Conservation (phyloP, 2,888 invertebrate species). For the Celastrina argiolus region DNA sequence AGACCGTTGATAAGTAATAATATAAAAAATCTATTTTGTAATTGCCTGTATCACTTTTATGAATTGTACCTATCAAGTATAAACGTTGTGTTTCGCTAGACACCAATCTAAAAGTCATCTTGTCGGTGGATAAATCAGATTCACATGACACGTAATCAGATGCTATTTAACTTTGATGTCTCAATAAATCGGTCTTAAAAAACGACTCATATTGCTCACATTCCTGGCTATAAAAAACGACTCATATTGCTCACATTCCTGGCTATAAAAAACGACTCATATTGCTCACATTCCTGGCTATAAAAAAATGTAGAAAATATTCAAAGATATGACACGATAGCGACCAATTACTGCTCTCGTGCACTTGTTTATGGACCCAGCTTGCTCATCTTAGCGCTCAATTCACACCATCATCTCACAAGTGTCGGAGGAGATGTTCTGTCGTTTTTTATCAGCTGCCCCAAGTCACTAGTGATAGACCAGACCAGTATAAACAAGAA, state of each 20-base stretch:
- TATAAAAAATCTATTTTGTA: too few relatives aligned
- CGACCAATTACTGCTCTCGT: conserved; percentile 65
- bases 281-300: conserved; percentile 23
- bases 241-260: too few relatives aligned
- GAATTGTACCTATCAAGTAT: not conserved
- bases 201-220: too few relatives aligned
- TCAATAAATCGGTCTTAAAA: not conserved
- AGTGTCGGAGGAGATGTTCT: conserved; percentile 58
- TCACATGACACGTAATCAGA: not conserved
- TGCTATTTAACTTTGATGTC: not conserved
- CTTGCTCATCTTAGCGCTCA: conserved; percentile 72
- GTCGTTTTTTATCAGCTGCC: conserved; percentile 55
- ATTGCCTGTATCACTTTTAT: not conserved
- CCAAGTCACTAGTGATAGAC: conserved; percentile 37
- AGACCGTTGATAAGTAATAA: too few relatives aligned
- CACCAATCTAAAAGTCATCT: not conserved
- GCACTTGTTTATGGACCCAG: conserved; percentile 68
- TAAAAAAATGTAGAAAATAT: conserved; percentile 33
- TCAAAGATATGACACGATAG: conserved; percentile 50
- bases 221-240: too few relatives aligned
- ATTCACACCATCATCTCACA: conserved; percentile 76
- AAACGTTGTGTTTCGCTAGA: not conserved
- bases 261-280: conserved; percentile 15
- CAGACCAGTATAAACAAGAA: too few relatives aligned
- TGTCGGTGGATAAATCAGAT: not conserved